phyloP scores from a whole-genome alignment of 2,797 vertebrate genomes.

The Bucorvus abyssinicus region DNA sequence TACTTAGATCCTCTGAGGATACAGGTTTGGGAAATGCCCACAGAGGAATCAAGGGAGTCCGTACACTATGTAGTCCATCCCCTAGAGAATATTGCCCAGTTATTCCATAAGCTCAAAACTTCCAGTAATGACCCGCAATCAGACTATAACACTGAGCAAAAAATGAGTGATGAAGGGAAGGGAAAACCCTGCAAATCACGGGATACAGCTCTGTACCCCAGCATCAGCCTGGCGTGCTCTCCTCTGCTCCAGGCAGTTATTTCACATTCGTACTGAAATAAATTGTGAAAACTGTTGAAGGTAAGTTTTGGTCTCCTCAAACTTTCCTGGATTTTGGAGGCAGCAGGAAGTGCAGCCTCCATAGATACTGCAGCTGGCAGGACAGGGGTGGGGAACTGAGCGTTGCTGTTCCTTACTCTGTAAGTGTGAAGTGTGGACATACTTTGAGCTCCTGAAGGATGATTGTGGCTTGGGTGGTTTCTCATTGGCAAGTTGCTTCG shows the following conservation, averaged over 20 bases:
- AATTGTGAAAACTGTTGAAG: neutral
- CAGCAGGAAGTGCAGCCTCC: neutral
- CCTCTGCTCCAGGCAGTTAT: neutral
- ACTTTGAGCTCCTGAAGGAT: neutral
- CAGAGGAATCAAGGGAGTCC: neutral
- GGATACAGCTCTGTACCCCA: neutral
- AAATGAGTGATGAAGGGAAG: neutral
- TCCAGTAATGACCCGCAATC: neutral
- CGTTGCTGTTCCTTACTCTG: neutral
- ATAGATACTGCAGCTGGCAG: neutral
- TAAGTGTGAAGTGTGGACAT: neutral
- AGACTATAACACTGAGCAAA: neutral
- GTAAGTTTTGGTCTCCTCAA: neutral
- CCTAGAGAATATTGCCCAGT: neutral
- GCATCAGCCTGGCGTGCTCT: neutral
- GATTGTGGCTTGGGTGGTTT: neutral
- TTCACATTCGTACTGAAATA: neutral
- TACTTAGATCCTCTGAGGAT: neutral
- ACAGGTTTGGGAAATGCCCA: neutral
- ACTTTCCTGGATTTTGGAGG: neutral
- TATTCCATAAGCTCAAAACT: neutral
- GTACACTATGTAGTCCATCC: neutral
- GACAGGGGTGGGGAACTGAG: neutral
- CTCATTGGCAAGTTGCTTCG: neutral
- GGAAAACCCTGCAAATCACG: neutral